Conservation (phyloP, 2,113 vertebrate genomes). For the Corvus hawaiiensis region DNA sequence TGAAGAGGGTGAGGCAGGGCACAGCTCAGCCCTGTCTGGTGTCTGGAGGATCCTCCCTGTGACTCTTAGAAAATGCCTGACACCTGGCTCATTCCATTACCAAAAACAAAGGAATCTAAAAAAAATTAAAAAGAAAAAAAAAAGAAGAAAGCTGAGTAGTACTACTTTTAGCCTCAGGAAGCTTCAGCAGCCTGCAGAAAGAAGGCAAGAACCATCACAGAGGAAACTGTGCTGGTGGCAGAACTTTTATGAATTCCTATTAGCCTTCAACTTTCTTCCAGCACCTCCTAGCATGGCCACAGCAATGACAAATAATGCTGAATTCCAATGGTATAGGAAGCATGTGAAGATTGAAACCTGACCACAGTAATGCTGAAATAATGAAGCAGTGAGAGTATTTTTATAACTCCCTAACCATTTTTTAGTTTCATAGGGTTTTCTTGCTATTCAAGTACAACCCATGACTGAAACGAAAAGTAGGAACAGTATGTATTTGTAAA, state of each 20-base stretch:
- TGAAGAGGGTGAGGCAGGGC: not conserved
- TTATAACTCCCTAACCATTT: not conserved
- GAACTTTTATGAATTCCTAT: not conserved
- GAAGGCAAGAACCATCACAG: not conserved
- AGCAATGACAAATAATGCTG: not conserved
- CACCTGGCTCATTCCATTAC: not conserved
- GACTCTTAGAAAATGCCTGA: not conserved
- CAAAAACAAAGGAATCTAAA: not conserved
- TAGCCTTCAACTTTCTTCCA: not conserved
- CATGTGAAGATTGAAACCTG: not conserved
- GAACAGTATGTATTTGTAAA: not conserved
- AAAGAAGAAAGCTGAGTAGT: not conserved
- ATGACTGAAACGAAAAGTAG: not conserved
- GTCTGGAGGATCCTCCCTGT: not conserved
- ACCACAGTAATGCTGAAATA: not conserved
- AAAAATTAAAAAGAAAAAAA: fast-evolving
- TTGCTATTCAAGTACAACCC: not conserved
- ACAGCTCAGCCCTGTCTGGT: not conserved
- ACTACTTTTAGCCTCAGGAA: not conserved
- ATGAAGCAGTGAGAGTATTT: not conserved
- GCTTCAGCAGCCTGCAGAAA: not conserved
- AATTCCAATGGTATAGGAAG: not conserved
- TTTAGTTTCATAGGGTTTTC: not conserved
- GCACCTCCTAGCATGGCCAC: not conserved
- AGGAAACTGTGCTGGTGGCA: not conserved